Conservation (phyloP, 2,113 vertebrate species). For the Hoplias malabaricus region DNA sequence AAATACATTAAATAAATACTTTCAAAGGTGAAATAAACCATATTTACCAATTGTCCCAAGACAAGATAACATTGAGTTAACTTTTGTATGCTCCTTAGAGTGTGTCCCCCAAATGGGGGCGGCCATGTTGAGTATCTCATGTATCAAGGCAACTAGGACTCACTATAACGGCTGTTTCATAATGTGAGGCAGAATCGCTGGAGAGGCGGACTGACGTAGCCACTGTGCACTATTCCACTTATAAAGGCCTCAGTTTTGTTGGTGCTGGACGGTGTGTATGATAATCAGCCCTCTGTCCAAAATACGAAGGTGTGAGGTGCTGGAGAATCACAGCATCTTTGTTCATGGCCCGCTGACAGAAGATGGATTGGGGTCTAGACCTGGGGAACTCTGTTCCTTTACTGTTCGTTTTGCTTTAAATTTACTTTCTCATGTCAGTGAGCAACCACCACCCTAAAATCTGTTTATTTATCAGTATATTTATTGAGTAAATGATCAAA, state of each 20-base stretch:
- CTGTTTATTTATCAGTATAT: constrained; percentile 52
- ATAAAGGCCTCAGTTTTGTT: background rate
- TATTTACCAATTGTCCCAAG: too few relatives aligned
- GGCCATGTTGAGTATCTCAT: too few relatives aligned
- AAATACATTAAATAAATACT: too few relatives aligned
- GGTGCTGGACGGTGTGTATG: constrained; percentile 24
- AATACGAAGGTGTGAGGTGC: constrained; percentile 15
- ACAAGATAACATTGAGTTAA: too few relatives aligned
- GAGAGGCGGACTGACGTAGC: too few relatives aligned
- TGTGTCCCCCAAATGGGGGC: too few relatives aligned
- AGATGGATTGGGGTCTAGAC: background rate
- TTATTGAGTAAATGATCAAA: constrained; percentile 73
- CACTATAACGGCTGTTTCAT: too few relatives aligned
- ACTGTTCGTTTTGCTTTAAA: constrained; percentile 18
- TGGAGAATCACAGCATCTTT: constrained; percentile 32
- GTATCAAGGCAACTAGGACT: too few relatives aligned
- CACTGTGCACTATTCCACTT: background rate
- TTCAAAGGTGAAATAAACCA: too few relatives aligned
- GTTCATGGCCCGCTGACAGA: background rate
- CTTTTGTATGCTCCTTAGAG: too few relatives aligned
- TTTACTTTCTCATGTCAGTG: background rate
- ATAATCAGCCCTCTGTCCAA: constrained; percentile 39
- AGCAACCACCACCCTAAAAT: constrained; percentile 27
- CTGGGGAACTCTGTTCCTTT: background rate
- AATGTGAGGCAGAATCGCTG: too few relatives aligned